Evolutionary conservation across 2,113 vertebrate genomes (phyloP), one percentile per base, ranked within the genome.

Genomic region (Cyanistes caeruleus): DNA sequence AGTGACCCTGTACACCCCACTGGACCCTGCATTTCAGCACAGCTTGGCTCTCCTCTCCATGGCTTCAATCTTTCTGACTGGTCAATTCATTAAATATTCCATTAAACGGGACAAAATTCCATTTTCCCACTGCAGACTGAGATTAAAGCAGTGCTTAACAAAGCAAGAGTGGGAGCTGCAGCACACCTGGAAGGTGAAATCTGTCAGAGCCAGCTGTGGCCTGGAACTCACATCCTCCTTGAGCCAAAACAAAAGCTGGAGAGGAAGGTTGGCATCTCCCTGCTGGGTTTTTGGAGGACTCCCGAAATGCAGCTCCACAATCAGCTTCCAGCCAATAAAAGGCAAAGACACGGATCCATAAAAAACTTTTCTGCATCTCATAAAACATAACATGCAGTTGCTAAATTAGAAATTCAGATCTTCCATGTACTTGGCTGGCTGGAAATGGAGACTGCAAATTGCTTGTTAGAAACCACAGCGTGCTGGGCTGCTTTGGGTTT

Each of bases 351-450:
- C 17, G 10, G 67, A 70, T 49, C 35, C 62, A 82, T 74, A 75
- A 67, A 84, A 93, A 92, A 14, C 37, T 51, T 21, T 25, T 79
- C 80, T 88, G 56, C 44, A 18, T 88, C 76, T 78, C 69, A 46
- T 68, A 81, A 93, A 93, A 56, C 44, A 39, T 1, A 55, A 92
- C 82, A 81, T 35, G 62, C 58, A 73, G 81, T 51, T 28, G 73
- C 65, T 94, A 75, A 93, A 84, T 67, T 78, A 63, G 68, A 96
- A 96, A 95, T 72, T 97, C 92, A 93, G 59, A 81, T 82, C 93
- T 87, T 91, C 89, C 93, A 27, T 2, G 8, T 64, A 12, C 80
- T 86, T n/a, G 80, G 43, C 74, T 67, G 73, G 78, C 79, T 86
- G 79, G 91, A 75, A 90, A 67, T 15, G 46, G 83, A 93, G 88